Percentiles rank a stretch among this genome's conserved stretches.
phyloP scores from a whole-genome alignment of 2,888 invertebrate species.

The Diaperis boleti region DNA sequence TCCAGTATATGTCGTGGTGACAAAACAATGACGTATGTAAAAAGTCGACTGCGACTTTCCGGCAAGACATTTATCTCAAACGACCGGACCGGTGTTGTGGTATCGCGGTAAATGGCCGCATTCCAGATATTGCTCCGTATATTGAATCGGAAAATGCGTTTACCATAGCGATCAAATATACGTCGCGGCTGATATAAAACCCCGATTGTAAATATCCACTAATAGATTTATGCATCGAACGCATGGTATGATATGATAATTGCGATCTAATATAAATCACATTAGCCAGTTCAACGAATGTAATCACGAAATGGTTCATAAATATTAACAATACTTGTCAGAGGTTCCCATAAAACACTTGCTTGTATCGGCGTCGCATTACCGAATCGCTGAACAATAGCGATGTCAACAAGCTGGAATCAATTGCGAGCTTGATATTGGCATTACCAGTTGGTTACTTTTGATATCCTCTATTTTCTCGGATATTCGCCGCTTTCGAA shows the following conservation, averaged over 20 bases:
- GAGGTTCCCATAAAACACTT: slow-evolving; percentile 53
- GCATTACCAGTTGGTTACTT: slow-evolving; percentile 14
- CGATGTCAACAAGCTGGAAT: slow-evolving; percentile 49
- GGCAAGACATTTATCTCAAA: slow-evolving; percentile 10
- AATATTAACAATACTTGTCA: slow-evolving; percentile 60
- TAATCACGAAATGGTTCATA: slow-evolving; percentile 56
- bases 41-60: slow-evolving; percentile 4
- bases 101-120: slow-evolving; percentile 19
- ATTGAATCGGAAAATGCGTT: slow-evolving; percentile 37
- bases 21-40: background rate
- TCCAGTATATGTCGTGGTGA: background rate
- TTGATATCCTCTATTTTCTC: slow-evolving; percentile 3
- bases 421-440: slow-evolving; percentile 41
- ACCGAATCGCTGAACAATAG: slow-evolving; percentile 47
- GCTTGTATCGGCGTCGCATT: slow-evolving; percentile 43
- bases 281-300: slow-evolving; percentile 56
- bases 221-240: slow-evolving; percentile 35
- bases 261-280: slow-evolving; percentile 58
- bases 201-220: slow-evolving; percentile 38
- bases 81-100: slow-evolving; percentile 2
- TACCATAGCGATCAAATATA: slow-evolving; percentile 35
- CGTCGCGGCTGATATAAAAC: slow-evolving; percentile 40
- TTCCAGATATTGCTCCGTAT: slow-evolving; percentile 49
- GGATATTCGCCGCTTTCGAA: background rate
- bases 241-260: slow-evolving; percentile 55